Percentiles rank a stretch among this genome's conserved stretches.
Evolutionary conservation across 2,888 invertebrate genomes (phyloP).

Genomic region (Neoitamus cyanurus): DNA sequence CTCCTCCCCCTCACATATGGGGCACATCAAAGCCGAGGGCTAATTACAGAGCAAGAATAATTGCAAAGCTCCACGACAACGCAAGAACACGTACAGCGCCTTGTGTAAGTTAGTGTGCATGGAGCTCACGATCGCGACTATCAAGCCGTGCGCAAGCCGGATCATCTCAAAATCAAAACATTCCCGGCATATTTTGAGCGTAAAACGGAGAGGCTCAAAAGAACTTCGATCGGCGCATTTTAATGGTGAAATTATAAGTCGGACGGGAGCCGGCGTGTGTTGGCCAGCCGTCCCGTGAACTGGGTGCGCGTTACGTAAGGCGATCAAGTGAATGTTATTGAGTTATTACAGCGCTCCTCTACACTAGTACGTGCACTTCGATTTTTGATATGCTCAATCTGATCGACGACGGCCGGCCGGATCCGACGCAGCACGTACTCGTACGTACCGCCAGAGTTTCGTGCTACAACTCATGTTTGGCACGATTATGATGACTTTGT

Average conservation of each 20-base stretch:
- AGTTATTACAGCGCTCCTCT: background rate
- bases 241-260: constrained; percentile 18
- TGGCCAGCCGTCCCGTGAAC: background rate
- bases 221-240: constrained; percentile 19
- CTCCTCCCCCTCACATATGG: background rate
- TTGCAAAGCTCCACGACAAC: background rate
- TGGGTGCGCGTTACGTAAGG: background rate
- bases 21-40: background rate
- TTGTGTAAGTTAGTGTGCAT: background rate
- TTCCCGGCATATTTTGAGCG: background rate
- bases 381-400: constrained; percentile 4
- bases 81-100: background rate
- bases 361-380: background rate
- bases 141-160: background rate
- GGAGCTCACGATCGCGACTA: background rate
- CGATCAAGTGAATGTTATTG: constrained; percentile 28
- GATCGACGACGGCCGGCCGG: background rate
- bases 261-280: background rate
- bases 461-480: background rate
- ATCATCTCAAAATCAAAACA: constrained; percentile 4
- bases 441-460: background rate
- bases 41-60: background rate
- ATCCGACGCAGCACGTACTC: background rate
- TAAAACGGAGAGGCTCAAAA: background rate
- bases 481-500: background rate